Base-by-base conservation (phyloP, 2,888 invertebrate genomes). In the Aethes cnicana region DNA sequence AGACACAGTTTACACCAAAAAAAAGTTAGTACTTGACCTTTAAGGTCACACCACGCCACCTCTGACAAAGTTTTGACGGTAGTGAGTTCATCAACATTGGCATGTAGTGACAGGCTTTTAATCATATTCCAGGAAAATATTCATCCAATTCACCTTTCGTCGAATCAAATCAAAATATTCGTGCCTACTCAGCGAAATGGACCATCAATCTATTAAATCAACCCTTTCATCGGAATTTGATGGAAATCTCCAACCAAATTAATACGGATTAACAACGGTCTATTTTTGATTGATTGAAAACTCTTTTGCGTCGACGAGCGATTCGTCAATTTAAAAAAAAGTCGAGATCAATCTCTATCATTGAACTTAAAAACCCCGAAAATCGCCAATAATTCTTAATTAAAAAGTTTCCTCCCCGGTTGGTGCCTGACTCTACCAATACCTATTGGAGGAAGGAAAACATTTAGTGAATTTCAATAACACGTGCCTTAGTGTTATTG, bases 361-460 rank as follows among this genome's bases (percentile, higher is more conserved):
- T 33, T 43, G 18, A n/a, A n/a, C 39, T 52, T 56, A 56, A 54
- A 52, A 66, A 66, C 61, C 67, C 63, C 54, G 53, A 60, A 64
- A 61, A 72, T 68, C 68, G 65, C 72, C 77, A 71, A 78, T 77
- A 79, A 68, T 75, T 70, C 73, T 79, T 75, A 77, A 79, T 77
- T 79, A 75, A 69, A 72, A 80, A 78, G 68, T 74, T 77, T 64
- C 62, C 66, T 74, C 59, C 47, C 52, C 44, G 48, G 46, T 20
- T 1, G 12, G 5, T 8, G 32, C 9, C 20, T n/a, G 11, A 44
- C 28, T 50, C 50, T 42, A 49, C 49, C 37, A 3, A n/a, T n/a
- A n/a, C n/a, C n/a, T n/a, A n/a, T n/a, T n/a, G n/a, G n/a, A n/a
- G n/a, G n/a, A n/a, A n/a, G n/a, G n/a, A n/a, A n/a, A n/a, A n/a